A percentile compares a stretch with the other conserved stretches of the same genome.
phyloP scores from a whole-genome alignment of 1,140 invertebrate species.

The Heliconius himera region DNA sequence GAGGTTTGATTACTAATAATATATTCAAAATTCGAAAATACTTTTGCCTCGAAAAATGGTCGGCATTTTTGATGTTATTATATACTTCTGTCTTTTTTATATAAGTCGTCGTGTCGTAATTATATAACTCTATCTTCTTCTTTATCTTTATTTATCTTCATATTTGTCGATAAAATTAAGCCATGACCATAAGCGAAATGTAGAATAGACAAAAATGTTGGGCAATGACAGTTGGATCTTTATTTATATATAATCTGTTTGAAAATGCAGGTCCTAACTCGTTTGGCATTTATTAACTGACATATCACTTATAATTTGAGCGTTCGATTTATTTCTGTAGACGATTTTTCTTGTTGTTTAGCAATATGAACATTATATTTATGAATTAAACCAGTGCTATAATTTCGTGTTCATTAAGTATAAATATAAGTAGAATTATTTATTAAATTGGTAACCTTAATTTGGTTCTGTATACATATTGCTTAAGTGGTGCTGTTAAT shows the following conservation, averaged over 20 bases:
- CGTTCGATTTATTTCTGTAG: not conserved
- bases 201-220: not conserved
- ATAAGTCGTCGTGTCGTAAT: too few relatives aligned
- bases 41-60: too few relatives aligned
- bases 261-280: not conserved
- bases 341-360: slow-evolving; percentile 2
- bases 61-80: too few relatives aligned
- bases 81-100: too few relatives aligned
- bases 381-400: slow-evolving; percentile 21
- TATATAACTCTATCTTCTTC: too few relatives aligned
- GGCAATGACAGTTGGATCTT: not conserved
- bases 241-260: not conserved
- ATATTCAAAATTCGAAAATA: too few relatives aligned
- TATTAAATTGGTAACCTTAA: not conserved
- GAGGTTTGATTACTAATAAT: too few relatives aligned
- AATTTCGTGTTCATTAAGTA: not conserved
- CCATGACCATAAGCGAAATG: too few relatives aligned
- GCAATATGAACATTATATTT: not conserved
- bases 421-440: not conserved
- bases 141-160: too few relatives aligned
- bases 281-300: slow-evolving; percentile 7
- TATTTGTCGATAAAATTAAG: too few relatives aligned
- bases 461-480: not conserved
- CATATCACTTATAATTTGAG: slow-evolving; percentile 3
- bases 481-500: not conserved